Evolutionary conservation across 2,888 invertebrate genomes (phyloP), one percentile per base, ranked within the genome.

Genomic region (Limnephilus rhombicus): DNA sequence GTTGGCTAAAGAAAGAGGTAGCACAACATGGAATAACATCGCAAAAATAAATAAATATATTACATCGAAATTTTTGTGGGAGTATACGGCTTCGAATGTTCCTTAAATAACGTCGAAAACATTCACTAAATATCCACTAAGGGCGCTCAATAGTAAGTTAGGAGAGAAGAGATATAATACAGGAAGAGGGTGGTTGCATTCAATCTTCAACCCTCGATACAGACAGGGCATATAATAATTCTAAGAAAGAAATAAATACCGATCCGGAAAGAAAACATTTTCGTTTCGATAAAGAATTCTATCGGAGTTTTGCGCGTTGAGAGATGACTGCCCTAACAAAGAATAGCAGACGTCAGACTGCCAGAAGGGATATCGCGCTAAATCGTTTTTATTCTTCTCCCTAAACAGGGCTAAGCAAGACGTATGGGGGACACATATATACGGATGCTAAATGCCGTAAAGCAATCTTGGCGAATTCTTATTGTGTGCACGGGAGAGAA

Each of bases 361-460:
- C 34, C 31, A 45, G 29, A 86, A 12, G 86, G 45, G 86, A 45
- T 29, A 85, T 86, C n/a, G 49, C 29, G 49, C 45, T 68, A 45
- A 45, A 45, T 86, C 86, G 86, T 86, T 86, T 41, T 45, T 86
- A n/a, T 18, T 86, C 13, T 45, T 86, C 24, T 86, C 86, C 49
- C 45, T 86, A 86, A 86, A 86, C 49, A 29, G 49, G 86, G 86
- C 45, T 86, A 86, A 45, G 86, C 86, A n/a, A 86, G 86, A 86
- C 86, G 45, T 86, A 86, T 45, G n/a, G 86, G 29, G 49, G 86
- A 4, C 15, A 13, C 49, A 15, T 18, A 53, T 53, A 53, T 18
- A 24, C 7, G 68, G 68, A 68, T 68, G 68, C 68, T 68, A 68
- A 68, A 68, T 68, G 68, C 24, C 68, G 68, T 68, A 68, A 68